These are phyloP conservation scores for Sylvicapra grimmia DNA, from an alignment of 2,113 vertebrate species.

Conservation along the genomic window DNA sequence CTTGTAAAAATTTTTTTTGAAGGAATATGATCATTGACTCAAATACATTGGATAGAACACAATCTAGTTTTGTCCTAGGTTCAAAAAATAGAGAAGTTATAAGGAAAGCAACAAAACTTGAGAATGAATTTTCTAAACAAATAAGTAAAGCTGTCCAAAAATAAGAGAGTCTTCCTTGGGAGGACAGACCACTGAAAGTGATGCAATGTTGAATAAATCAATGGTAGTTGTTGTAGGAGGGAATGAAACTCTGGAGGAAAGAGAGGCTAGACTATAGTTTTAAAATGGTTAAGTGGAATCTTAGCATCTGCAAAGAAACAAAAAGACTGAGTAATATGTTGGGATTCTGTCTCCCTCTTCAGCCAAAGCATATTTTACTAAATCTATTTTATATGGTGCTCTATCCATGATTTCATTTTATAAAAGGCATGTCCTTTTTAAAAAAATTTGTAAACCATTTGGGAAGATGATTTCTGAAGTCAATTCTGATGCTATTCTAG, in stretches of 20 bases:
- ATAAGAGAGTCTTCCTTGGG: neutral
- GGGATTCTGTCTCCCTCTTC: neutral
- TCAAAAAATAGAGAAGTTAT: neutral
- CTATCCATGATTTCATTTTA: neutral
- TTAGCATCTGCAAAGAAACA: neutral
- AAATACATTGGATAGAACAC: neutral
- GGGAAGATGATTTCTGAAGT: neutral
- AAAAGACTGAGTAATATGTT: neutral
- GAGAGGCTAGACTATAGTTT: neutral
- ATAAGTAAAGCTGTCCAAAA: neutral
- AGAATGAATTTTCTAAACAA: neutral
- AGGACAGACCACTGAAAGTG: neutral
- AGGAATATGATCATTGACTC: neutral
- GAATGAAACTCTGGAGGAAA: neutral
- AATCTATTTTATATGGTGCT: neutral
- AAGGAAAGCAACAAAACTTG: conserved; percentile 6
- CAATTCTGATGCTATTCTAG: neutral
- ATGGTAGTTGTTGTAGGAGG: neutral
- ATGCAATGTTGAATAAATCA: neutral
- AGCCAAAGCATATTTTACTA: neutral
- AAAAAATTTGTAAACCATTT: neutral
- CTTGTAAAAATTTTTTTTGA: neutral
- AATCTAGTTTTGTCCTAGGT: neutral
- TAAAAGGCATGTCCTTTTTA: neutral
- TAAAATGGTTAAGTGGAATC: neutral